Evolutionary conservation across 2,113 vertebrate species (phyloP).

Genomic region (Euleptes europaea): DNA sequence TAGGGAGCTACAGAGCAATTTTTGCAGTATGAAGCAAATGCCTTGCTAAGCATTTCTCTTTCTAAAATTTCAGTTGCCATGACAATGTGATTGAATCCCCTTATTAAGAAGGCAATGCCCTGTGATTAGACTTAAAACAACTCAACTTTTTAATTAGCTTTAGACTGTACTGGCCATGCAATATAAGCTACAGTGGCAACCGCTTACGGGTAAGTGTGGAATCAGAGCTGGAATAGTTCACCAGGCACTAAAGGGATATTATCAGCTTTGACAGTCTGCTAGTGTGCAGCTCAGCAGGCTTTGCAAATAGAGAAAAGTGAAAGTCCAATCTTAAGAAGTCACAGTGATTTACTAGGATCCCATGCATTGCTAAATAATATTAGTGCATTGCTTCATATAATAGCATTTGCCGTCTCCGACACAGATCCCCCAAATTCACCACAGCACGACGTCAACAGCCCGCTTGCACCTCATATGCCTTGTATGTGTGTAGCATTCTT

Average conservation of each 20-base stretch:
- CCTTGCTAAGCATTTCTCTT: neutral
- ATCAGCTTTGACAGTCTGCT: neutral
- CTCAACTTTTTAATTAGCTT: slow-evolving; percentile 21
- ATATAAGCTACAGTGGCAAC: neutral
- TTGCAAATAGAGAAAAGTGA: neutral
- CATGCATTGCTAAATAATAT: neutral
- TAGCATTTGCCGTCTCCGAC: neutral
- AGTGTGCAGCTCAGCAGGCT: neutral
- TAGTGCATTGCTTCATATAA: neutral
- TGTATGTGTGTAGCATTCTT: rapidly evolving
- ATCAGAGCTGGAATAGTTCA: neutral
- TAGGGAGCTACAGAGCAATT: neutral
- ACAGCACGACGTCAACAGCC: neutral
- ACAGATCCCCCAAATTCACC: neutral
- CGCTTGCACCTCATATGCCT: neutral
- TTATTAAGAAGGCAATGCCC: slow-evolving; percentile 11
- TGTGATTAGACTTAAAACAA: neutral
- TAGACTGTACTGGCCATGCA: neutral
- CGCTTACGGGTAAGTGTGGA: neutral
- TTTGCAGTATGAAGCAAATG: neutral
- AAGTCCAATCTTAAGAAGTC: neutral
- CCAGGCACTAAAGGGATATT: neutral
- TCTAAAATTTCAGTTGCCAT: slow-evolving; percentile 43
- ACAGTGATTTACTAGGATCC: neutral
- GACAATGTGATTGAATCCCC: slow-evolving; percentile 8